Percentiles rank a stretch among this genome's conserved stretches.
These are phyloP conservation scores for Ophiodon elongatus DNA, from an alignment of 2,113 vertebrate species.

Conservation along the genomic window DNA sequence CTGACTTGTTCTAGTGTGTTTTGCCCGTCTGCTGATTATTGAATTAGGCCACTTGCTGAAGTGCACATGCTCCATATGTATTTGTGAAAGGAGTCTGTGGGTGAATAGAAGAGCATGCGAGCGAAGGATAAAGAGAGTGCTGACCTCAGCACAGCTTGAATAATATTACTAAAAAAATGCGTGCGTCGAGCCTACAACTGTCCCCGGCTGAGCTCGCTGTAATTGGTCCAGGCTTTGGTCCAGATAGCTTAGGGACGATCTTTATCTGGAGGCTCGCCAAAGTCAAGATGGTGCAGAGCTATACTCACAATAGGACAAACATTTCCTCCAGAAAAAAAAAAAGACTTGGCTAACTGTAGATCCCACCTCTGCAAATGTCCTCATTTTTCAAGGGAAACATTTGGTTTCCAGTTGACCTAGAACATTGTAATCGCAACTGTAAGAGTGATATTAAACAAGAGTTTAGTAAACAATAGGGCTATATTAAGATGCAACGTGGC, in stretches of 20 bases:
- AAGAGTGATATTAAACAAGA: background rate
- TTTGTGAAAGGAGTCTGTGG: conserved; percentile 3
- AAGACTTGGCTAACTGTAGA: background rate
- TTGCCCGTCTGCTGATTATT: background rate
- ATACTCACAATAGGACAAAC: conserved; percentile 27
- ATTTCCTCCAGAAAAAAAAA: conserved; percentile 7
- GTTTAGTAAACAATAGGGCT: background rate
- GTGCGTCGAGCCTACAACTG: conserved; percentile 39
- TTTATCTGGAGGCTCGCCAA: conserved; percentile 51
- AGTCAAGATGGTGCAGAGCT: conserved; percentile 49
- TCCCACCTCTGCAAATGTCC: background rate
- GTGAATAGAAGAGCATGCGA: background rate
- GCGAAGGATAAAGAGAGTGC: conserved; percentile 24
- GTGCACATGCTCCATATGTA: no score
- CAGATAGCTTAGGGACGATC: conserved; percentile 53
- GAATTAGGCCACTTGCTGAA: background rate
- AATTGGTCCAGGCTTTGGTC: conserved; percentile 55
- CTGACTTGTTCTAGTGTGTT: background rate
- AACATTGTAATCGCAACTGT: background rate
- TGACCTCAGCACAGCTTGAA: conserved; percentile 50
- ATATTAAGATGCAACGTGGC: background rate
- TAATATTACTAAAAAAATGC: conserved; percentile 45
- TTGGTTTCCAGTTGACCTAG: background rate
- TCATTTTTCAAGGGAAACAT: background rate
- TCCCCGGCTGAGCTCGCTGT: conserved; percentile 26